A percentile compares a stretch with the other conserved stretches of the same genome.
phyloP scores from a whole-genome alignment of 1,140 invertebrate species.

The Cataglyphis hispanica region DNA sequence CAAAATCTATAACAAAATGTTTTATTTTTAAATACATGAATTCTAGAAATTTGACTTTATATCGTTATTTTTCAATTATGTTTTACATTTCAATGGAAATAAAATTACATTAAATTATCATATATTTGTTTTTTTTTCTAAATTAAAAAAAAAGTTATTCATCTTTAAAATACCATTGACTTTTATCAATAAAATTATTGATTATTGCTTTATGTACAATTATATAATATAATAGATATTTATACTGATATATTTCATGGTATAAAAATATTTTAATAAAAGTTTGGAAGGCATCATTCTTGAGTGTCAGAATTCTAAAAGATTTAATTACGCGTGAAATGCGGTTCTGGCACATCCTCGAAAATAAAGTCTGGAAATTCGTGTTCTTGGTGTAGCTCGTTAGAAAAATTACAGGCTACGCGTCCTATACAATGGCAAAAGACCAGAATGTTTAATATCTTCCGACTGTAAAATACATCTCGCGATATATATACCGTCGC shows the following conservation, averaged over 20 bases:
- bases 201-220: too few relatives aligned
- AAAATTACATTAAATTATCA: slow-evolving; percentile 23
- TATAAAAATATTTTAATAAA: slow-evolving; percentile 29
- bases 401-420: slow-evolving; percentile 41
- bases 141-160: background rate
- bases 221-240: background rate
- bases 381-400: slow-evolving; percentile 16
- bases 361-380: slow-evolving; percentile 7
- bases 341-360: background rate
- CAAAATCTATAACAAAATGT: background rate
- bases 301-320: slow-evolving; percentile 12
- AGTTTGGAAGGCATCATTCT: slow-evolving; percentile 23
- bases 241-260: background rate
- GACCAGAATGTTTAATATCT: slow-evolving; percentile 55
- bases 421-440: slow-evolving; percentile 7
- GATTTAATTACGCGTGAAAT: slow-evolving; percentile 38
- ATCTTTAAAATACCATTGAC: background rate
- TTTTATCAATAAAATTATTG: background rate
- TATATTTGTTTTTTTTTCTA: background rate
- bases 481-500: slow-evolving; percentile 34
- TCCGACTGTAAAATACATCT: slow-evolving; percentile 48
- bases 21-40: slow-evolving; percentile 11
- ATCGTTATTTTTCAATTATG: background rate
- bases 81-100: background rate
- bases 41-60: background rate